phyloP scores from a whole-genome alignment of 2,888 invertebrate species.

The Tortrix viridana region DNA sequence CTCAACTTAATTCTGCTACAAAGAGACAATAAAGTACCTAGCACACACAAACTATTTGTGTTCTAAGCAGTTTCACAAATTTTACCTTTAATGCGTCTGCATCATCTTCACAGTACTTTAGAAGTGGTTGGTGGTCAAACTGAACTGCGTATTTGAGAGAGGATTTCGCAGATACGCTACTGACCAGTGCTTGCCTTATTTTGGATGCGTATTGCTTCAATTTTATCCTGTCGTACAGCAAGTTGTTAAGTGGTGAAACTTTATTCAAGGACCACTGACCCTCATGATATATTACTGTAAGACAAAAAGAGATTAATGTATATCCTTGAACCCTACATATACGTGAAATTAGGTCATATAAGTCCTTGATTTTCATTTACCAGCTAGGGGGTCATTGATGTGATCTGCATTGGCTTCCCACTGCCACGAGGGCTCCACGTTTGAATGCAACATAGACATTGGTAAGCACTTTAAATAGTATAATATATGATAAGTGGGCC shows the following conservation, averaged over 20 bases:
- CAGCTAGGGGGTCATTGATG: constrained; percentile 50
- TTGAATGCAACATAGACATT: constrained; percentile 25
- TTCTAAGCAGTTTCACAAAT: neutral
- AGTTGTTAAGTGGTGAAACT: constrained; percentile 70
- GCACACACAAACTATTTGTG: too few relatives aligned
- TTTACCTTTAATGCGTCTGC: constrained; percentile 68
- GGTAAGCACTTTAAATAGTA: neutral
- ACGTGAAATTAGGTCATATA: neutral
- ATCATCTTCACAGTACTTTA: constrained; percentile 71
- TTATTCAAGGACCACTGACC: constrained; percentile 66
- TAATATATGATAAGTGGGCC: too few relatives aligned
- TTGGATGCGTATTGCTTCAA: constrained; percentile 74
- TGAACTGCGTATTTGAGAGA: constrained; percentile 61
- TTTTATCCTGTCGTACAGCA: constrained; percentile 63
- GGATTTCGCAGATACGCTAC: constrained; percentile 54
- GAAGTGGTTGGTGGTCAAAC: constrained; percentile 60
- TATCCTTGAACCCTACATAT: neutral
- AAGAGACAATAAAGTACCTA: neutral
- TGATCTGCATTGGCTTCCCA: constrained; percentile 29
- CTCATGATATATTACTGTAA: constrained; percentile 72
- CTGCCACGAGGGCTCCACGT: constrained; percentile 35
- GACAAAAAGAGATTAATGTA: constrained; percentile 31
- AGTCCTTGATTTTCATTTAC: constrained; percentile 39
- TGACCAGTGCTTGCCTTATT: constrained; percentile 67
- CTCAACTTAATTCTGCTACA: neutral